Percentiles rank a stretch among this genome's conserved stretches.
phyloP scores from a whole-genome alignment of 2,797 vertebrate species.

The Vireo griseus region DNA sequence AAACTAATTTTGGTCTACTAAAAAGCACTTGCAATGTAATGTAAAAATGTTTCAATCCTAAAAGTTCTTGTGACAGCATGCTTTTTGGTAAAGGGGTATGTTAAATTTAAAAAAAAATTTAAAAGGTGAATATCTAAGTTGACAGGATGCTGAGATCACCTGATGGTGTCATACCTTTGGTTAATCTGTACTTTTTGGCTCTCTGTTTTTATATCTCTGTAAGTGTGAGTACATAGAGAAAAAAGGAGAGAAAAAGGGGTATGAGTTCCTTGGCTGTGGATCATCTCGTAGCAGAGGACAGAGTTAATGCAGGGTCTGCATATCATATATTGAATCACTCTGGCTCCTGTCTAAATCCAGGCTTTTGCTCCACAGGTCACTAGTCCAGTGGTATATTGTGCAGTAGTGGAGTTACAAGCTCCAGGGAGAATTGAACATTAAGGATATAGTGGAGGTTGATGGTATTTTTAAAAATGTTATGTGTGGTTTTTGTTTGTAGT shows the following conservation, averaged over 20 bases:
- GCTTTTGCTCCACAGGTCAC: not conserved
- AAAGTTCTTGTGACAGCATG: not conserved
- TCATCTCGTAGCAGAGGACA: not conserved
- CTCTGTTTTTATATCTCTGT: not conserved
- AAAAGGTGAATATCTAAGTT: not conserved
- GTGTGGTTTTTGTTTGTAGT: not conserved
- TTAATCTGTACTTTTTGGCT: not conserved
- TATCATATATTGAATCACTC: fast-evolving
- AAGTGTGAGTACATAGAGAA: not conserved
- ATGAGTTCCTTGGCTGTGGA: not conserved
- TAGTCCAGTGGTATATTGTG: not conserved
- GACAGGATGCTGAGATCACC: not conserved
- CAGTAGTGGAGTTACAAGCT: not conserved
- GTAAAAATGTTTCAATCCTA: not conserved
- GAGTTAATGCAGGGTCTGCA: not conserved
- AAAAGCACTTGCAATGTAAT: not conserved
- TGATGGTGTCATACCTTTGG: not conserved
- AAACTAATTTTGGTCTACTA: not conserved
- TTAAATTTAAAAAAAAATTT: not conserved
- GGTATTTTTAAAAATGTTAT: fast-evolving
- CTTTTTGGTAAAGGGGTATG: not conserved
- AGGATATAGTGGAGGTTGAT: not conserved
- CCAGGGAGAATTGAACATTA: not conserved
- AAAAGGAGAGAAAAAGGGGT: not conserved
- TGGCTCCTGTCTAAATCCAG: not conserved